These are phyloP conservation scores for Plodia interpunctella DNA, from an alignment of 1,140 invertebrate genomes.

Conservation along the genomic window DNA sequence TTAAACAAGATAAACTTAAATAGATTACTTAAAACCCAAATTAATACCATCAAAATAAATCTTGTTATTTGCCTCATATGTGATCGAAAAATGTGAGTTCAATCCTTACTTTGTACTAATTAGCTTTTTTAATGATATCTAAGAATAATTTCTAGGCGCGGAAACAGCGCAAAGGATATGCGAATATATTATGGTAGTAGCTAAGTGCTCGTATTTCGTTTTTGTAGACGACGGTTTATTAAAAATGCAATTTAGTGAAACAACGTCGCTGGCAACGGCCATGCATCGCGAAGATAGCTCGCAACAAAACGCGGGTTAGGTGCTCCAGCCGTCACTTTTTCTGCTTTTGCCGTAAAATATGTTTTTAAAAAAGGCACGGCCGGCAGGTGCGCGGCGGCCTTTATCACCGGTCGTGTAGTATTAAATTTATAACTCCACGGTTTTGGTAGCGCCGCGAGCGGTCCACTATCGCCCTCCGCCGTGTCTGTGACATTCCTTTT, in stretches of 20 bases:
- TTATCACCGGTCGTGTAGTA: slow-evolving; percentile 40
- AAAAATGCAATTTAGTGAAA: slow-evolving; percentile 4
- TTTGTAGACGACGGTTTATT: background rate
- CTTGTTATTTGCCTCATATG: background rate
- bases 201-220: background rate
- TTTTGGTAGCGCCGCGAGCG: slow-evolving; percentile 46
- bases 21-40: background rate
- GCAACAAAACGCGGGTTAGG: slow-evolving; percentile 10
- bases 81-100: background rate
- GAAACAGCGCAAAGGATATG: background rate
- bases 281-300: slow-evolving; percentile 11
- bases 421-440: slow-evolving; percentile 43
- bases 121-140: background rate
- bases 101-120: background rate
- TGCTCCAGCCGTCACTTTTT: slow-evolving; percentile 39
- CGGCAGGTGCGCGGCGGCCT: slow-evolving; percentile 50
- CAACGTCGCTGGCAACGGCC: slow-evolving; percentile 1
- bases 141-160: background rate
- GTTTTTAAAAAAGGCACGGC: slow-evolving; percentile 38
- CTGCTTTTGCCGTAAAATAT: slow-evolving; percentile 51
- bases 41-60: background rate
- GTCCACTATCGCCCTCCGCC: slow-evolving; percentile 26
- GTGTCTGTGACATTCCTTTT: slow-evolving; percentile 28
- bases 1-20: background rate
- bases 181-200: background rate